phyloP scores from a whole-genome alignment of 1,140 invertebrate genomes.

The Patella vulgata region DNA sequence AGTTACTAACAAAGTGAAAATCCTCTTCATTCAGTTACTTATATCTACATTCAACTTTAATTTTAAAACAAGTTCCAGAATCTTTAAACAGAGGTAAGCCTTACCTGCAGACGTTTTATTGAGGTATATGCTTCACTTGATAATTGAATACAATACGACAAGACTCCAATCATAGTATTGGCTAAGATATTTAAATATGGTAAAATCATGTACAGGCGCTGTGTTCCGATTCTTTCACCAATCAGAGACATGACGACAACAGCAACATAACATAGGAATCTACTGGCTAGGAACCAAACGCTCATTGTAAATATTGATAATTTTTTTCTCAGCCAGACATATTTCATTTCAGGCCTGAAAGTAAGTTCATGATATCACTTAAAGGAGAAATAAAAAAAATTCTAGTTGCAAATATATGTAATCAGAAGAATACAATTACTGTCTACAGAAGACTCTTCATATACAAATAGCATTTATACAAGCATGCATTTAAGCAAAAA shows the following conservation, averaged over 20 bases:
- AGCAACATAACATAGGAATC: constrained; percentile 35
- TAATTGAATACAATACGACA: constrained; percentile 23
- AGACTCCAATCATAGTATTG: constrained; percentile 36
- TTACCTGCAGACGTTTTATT: constrained; percentile 59
- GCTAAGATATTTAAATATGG: constrained; percentile 38
- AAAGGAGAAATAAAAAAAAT: no score
- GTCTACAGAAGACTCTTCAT: no score
- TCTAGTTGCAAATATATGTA: no score
- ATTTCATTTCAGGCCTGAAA: constrained; percentile 35
- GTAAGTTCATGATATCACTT: no score
- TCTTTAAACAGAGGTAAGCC: no score
- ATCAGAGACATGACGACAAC: constrained; percentile 26
- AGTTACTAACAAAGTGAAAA: no score
- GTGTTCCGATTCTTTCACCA: constrained; percentile 14
- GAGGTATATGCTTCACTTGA: constrained; percentile 44
- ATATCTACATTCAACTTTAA: no score
- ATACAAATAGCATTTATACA: no score
- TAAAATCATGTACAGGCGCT: constrained; percentile 32
- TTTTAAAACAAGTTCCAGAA: no score
- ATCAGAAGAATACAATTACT: no score
- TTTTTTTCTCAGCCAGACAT: constrained; percentile 23
- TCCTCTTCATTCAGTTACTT: no score
- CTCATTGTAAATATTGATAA: constrained; percentile 26
- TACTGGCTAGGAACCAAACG: constrained; percentile 43
- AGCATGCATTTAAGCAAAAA: no score